Base-by-base conservation (phyloP, 2,113 vertebrate genomes). In the Edolisoma coerulescens region DNA sequence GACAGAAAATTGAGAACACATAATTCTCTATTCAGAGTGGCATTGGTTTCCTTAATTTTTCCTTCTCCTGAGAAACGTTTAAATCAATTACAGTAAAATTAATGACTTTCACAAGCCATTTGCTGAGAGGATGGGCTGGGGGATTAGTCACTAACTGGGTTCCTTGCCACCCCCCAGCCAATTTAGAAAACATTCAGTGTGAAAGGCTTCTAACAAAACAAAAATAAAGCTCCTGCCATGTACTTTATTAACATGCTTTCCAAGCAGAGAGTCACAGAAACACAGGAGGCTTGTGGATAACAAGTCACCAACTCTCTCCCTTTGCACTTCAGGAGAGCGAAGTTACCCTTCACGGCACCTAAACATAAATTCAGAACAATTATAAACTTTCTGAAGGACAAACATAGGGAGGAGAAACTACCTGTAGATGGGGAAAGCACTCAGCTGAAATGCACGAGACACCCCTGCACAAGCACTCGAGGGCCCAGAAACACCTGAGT, bases 81-180 rank as follows among this genome's bases (percentile, higher is more conserved):
- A 87, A 93, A 90, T 92, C 80, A 95, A 91, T 95, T 95, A 95
- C 69, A 91, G 77, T 68, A 76, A 91, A 97, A 96, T 69, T 75
- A 95, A 96, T 95, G 73, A 89, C 67, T 94, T 93, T 77, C 3
- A n/a, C 39, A 83, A 95, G 59, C 57, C 63, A 82, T 90, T 83
- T 90, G 78, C 63, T 83, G 59, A 71, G 86, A 76, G 71, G 79
- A 79, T 28, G 70, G 56, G 84, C 75, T 88, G 59, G 32, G 45
- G 92, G 92, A 95, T 95, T 92, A 95, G 75, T 75, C 2, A 5
- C 90, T 90, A 37, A 74, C 78, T 90, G 63, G 23, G 63, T 80
- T 93, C 30, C 45, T 85, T 85, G 67, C 67, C 79, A 70, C 16
- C 27, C 16, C 50, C 80, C 56, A 87, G 39, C 45, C 70, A 83